Evolutionary conservation across 2,888 invertebrate genomes (phyloP).

Genomic region (Rosalia funebris): DNA sequence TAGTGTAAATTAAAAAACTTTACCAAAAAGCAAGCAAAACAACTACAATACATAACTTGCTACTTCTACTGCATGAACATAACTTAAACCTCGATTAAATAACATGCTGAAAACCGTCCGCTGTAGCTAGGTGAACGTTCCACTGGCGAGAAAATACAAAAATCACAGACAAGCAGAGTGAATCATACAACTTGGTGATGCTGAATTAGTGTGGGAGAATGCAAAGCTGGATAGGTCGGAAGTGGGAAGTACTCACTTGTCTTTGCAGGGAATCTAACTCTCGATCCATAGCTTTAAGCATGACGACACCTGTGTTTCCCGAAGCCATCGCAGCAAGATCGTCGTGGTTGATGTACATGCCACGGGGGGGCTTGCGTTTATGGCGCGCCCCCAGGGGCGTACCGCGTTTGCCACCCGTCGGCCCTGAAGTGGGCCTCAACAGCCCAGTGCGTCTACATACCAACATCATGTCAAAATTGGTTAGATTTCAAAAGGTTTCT

Average conservation of each 20-base stretch:
- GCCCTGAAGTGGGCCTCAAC: constrained; percentile 83
- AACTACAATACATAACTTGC: too few species aligned
- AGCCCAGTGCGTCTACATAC: constrained; percentile 78
- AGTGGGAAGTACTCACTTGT: constrained; percentile 80
- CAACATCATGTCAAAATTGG: constrained; percentile 29
- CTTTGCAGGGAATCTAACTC: constrained; percentile 94
- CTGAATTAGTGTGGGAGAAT: constrained; percentile 17
- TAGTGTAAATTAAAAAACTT: too few species aligned
- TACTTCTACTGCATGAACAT: too few species aligned
- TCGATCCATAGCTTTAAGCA: constrained; percentile 91
- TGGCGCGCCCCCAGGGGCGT: constrained; percentile 65
- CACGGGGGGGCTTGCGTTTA: constrained; percentile 91
- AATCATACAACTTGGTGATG: constrained; percentile 11
- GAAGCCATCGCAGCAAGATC: constrained; percentile 93
- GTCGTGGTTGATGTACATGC: constrained; percentile 98
- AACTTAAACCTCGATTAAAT: constrained; percentile 2
- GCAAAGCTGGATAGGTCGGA: constrained; percentile 24
- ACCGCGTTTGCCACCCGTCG: constrained; percentile 68
- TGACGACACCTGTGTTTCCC: constrained; percentile 77
- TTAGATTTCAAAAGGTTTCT: constrained; percentile 14
- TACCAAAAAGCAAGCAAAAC: too few species aligned
- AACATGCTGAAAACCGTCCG: neutral
- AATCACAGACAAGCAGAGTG: constrained; percentile 5
- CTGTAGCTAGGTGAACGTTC: neutral
- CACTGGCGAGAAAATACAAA: neutral